Conservation (phyloP, 2,888 invertebrate genomes). For the Nebria salina region DNA sequence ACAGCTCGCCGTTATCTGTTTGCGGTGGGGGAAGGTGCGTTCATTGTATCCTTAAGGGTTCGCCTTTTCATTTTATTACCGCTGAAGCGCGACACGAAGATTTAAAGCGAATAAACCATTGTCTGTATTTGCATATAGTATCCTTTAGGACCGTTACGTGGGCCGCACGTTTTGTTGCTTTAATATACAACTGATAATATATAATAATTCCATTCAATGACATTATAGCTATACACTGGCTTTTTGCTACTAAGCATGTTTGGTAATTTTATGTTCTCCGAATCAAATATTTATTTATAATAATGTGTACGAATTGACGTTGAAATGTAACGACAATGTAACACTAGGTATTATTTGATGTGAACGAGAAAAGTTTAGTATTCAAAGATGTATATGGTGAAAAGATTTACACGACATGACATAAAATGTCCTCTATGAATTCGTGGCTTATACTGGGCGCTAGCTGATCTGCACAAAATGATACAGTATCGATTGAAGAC, state of each 20-base stretch:
- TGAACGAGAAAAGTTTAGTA: background rate
- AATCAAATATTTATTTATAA: too few relatives aligned
- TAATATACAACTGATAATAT: too few relatives aligned
- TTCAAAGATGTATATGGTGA: background rate
- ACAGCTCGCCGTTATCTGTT: background rate
- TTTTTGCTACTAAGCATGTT: too few relatives aligned
- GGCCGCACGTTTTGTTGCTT: too few relatives aligned
- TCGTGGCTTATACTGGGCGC: background rate
- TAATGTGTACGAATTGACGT: too few relatives aligned
- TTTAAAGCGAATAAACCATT: background rate
- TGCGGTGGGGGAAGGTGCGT: background rate
- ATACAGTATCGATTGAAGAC: conserved; percentile 34
- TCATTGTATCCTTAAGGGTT: background rate
- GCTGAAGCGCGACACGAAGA: background rate
- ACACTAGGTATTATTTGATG: too few relatives aligned
- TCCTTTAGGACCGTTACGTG: too few relatives aligned
- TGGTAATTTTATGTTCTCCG: too few relatives aligned
- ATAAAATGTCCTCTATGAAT: background rate
- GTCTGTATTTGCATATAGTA: background rate
- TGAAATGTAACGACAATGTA: too few relatives aligned
- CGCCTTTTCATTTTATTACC: background rate
- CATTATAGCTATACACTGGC: too few relatives aligned
- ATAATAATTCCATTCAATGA: too few relatives aligned
- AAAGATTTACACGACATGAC: background rate
- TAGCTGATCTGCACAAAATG: conserved; percentile 14